Percentiles rank a stretch among this genome's conserved stretches.
Evolutionary conservation across 2,888 invertebrate genomes (phyloP).

Genomic region (Philereme vetulata): DNA sequence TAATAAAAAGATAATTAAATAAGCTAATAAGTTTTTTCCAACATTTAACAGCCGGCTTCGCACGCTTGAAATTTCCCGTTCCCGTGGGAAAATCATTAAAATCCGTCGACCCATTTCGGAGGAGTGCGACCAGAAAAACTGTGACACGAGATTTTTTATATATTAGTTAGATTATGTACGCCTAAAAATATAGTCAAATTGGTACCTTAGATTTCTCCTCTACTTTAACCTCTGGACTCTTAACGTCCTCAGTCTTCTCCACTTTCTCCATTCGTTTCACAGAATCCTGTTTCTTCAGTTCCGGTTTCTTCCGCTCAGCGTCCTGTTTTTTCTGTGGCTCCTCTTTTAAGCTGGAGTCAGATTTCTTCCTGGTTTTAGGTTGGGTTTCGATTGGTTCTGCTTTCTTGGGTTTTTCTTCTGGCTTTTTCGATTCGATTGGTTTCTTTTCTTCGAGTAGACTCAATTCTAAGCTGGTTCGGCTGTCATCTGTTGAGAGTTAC

Average conservation of each 20-base stretch:
- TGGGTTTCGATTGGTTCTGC: slow-evolving; percentile 47
- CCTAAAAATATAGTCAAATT: not conserved
- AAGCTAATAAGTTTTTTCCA: no score
- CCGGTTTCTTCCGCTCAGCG: slow-evolving; percentile 56
- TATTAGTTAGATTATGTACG: no score
- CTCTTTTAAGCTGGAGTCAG: slow-evolving; percentile 73
- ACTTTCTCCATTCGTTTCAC: slow-evolving; percentile 50
- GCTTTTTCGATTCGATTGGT: slow-evolving; percentile 35
- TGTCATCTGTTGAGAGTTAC: slow-evolving; percentile 55
- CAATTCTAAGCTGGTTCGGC: slow-evolving; percentile 64
- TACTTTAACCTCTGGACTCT: slow-evolving; percentile 46
- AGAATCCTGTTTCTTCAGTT: slow-evolving; percentile 63
- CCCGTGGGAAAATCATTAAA: no score
- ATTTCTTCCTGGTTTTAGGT: slow-evolving; percentile 68
- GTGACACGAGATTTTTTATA: no score
- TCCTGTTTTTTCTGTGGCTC: slow-evolving; percentile 58
- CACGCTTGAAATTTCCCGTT: no score
- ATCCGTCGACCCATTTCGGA: no score
- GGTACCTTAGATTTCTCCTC: slow-evolving; percentile 43
- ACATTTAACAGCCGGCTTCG: no score
- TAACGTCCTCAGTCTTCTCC: slow-evolving; percentile 44
- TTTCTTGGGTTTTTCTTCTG: slow-evolving; percentile 54
- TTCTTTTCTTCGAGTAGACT: slow-evolving; percentile 45
- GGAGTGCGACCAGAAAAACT: no score
- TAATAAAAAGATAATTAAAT: no score